These are phyloP conservation scores for Hirundo rustica DNA, from an alignment of 2,797 vertebrate species.

Conservation along the genomic window DNA sequence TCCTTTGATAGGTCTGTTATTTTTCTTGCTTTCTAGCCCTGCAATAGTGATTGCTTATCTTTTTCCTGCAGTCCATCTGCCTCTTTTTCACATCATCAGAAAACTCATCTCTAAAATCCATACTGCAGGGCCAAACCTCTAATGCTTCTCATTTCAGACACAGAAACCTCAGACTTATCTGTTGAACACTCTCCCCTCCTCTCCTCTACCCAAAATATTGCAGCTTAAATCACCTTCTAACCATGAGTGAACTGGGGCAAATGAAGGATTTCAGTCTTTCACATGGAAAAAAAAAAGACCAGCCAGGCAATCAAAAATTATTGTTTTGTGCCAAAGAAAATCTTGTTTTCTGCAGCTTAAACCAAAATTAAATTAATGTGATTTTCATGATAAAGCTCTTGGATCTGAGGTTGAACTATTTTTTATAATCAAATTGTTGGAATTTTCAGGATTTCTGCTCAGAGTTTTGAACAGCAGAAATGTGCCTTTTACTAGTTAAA, in stretches of 20 bases:
- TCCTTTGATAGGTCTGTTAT: background rate
- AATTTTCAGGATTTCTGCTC: background rate
- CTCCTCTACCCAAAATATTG: background rate
- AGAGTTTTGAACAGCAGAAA: background rate
- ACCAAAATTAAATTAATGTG: background rate
- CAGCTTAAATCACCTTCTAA: background rate
- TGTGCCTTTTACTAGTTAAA: rapidly evolving
- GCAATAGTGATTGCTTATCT: background rate
- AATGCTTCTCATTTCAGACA: background rate
- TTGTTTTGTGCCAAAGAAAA: background rate
- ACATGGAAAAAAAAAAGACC: too few relatives aligned
- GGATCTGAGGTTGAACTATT: background rate
- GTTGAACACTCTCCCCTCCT: background rate
- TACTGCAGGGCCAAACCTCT: background rate
- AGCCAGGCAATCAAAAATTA: background rate
- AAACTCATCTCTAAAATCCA: constrained; percentile 13
- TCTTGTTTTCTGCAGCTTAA: background rate
- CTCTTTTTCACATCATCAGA: background rate
- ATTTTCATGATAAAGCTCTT: background rate
- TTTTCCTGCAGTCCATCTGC: background rate
- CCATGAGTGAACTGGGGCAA: background rate
- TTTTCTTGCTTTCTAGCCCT: constrained; percentile 14
- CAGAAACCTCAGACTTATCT: background rate
- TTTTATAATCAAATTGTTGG: background rate
- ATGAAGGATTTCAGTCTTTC: background rate